Evolutionary conservation across 2,113 vertebrate genomes (phyloP), one percentile per base, ranked within the genome.

Genomic region (Plectropomus leopardus): DNA sequence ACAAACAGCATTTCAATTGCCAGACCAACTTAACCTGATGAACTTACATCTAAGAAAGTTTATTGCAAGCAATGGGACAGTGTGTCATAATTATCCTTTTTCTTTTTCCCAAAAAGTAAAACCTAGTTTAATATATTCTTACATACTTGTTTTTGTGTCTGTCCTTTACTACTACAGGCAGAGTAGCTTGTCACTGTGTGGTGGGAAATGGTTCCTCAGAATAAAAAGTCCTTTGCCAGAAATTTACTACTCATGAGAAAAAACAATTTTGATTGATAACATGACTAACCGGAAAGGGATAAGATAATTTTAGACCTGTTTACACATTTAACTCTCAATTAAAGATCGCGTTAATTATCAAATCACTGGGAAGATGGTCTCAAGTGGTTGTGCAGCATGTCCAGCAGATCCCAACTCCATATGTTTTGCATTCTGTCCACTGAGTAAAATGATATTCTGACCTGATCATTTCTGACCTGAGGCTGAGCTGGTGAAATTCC

Each of bases 391-490:
- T 32, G 10, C 48, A 40, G 28, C 10, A 42, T n/a, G 53, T 66
- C 23, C 42, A 40, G 55, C 44, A 36, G 23, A 58, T 55, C 48
- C 23, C 54, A 34, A n/a, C 42, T 75, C 10, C 5, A 44, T 63
- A 48, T 68, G 66, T 80, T 83, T 60, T 5, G n/a, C 86, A 77
- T 82, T 83, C 58, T 82, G 30, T 61, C 54, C 54, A 32, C 58
- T 47, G 57, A 80, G 36, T 51, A 26, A 78, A 75, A 68, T 55
- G 42, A 72, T 28, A 72, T 64, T 85, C 75, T 7, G 60, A 61
- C 66, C 45, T 44, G 84, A 80, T 74, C 61, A 36, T 69, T 72
- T 85, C 34, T 78, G 60, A 75, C 83, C 83, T 34, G 11, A 57
- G 82, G 81, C 59, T 47, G 64, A 64, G 21, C 40, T 60, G 32